Conservation (phyloP, 2,797 vertebrate species). For the Phoxinus dragarum region DNA sequence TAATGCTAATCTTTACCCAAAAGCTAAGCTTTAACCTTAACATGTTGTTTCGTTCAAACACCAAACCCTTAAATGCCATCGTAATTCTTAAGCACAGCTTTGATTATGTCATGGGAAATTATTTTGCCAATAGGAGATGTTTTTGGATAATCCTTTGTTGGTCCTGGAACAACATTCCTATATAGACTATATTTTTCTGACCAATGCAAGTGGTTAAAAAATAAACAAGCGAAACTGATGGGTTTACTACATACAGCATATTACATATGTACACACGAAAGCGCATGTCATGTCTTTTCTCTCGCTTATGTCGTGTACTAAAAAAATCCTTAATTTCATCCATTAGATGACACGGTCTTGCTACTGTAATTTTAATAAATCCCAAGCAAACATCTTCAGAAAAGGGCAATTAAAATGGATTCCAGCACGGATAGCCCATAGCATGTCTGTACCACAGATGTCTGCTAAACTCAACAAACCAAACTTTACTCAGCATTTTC, state of each 20-base stretch:
- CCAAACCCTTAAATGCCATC: background rate
- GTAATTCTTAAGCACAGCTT: background rate
- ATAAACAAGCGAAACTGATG: background rate
- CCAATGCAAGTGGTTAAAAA: background rate
- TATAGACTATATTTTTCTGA: background rate
- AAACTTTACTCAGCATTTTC: slow-evolving; percentile 15
- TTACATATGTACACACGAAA: background rate
- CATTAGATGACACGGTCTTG: background rate
- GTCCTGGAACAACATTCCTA: background rate
- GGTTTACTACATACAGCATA: background rate
- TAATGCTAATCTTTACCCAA: slow-evolving; percentile 29
- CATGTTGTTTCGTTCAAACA: background rate
- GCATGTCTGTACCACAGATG: background rate
- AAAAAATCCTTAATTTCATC: background rate
- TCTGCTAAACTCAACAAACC: slow-evolving; percentile 5
- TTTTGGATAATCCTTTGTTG: background rate
- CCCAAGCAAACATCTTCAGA: background rate
- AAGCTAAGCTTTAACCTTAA: slow-evolving; percentile 6
- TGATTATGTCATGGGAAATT: background rate
- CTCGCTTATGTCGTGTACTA: background rate
- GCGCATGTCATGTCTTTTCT: background rate
- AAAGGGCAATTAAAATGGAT: background rate
- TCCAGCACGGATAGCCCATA: background rate
- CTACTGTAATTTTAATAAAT: slow-evolving; percentile 5
- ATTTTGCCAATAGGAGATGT: background rate